Base-by-base conservation (phyloP, 2,113 vertebrate genomes). In the Periophthalmus modestus region DNA sequence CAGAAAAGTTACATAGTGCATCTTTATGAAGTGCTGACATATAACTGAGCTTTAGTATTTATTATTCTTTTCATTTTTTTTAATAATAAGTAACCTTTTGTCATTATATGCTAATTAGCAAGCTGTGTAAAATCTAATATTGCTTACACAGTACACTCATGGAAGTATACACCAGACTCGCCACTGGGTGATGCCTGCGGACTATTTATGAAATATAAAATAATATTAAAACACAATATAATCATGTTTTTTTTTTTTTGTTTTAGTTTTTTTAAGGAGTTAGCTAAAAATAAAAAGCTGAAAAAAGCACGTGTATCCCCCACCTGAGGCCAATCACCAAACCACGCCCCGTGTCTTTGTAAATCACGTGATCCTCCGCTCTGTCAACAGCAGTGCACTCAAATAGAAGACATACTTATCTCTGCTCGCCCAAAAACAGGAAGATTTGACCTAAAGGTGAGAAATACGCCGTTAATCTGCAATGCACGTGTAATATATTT, bases 391-490 rank as follows among this genome's bases (percentile, higher is more conserved):
- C 74, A 66, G 74, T 33, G 63, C 66, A 83, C 77, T 62, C 78
- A 48, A 39, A n/a, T 65, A 65, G 91, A 72, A 90, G 89, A 91
- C 88, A 91, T 82, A 63, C 77, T 62, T 68, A 78, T 76, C 77
- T 66, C 72, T 68, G 77, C 75, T 68, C 78, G 58, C 52, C 58
- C 10, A 71, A 68, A 75, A 59, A 85, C 62, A 73, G 59, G 58
- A 68, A 76, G 77, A 80, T 39, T 68, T 59, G 75, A 75, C 80
- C 43, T 77, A 76, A 79, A 91, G 92, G 92, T 93, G 79, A 91
- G 90, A 28, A 19, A 46, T 23, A 1, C 14, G 5, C 23, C 12
- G 7, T 19, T 36, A 58, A 11, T 39, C 9, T 19, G 62, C 62
- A n/a, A 5, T n/a, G 10, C 34, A n/a, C 33, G 9, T 3, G 6